phyloP scores from a whole-genome alignment of 2,888 invertebrate species.

The Ypsolopha sequella region DNA sequence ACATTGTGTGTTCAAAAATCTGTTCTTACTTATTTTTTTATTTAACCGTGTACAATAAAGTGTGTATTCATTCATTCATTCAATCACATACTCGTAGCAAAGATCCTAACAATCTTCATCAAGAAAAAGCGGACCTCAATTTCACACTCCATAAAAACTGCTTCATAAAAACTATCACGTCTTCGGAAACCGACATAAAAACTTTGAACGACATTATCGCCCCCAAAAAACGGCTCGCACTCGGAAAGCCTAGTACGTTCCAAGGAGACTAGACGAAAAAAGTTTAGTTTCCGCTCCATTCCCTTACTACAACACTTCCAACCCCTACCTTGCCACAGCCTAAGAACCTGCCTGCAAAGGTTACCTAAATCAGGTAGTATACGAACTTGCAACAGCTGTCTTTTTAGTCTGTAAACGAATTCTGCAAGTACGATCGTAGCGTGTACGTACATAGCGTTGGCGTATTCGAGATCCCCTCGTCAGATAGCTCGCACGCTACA shows the following conservation, averaged over 20 bases:
- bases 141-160: constrained; percentile 1
- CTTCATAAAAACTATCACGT: constrained; percentile 29
- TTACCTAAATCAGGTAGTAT: not conserved
- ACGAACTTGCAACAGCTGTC: not conserved
- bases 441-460: constrained; percentile 30
- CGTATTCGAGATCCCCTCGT: constrained; percentile 55
- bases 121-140: not conserved
- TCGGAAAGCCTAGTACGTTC: constrained; percentile 47
- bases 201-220: constrained; percentile 53
- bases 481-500: constrained; percentile 61
- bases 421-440: constrained; percentile 18
- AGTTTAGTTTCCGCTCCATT: constrained; percentile 39
- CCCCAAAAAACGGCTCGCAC: constrained; percentile 33
- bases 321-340: not conserved
- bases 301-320: not conserved
- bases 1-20: no score
- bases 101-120: no score
- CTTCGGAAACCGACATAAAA: constrained; percentile 33
- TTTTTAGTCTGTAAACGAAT: not conserved
- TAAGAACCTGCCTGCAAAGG: not conserved
- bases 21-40: no score
- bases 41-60: no score
- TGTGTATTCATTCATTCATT: no score
- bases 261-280: constrained; percentile 57
- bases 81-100: no score